phyloP scores from a whole-genome alignment of 1,140 invertebrate genomes.

The Papilio dardanus region DNA sequence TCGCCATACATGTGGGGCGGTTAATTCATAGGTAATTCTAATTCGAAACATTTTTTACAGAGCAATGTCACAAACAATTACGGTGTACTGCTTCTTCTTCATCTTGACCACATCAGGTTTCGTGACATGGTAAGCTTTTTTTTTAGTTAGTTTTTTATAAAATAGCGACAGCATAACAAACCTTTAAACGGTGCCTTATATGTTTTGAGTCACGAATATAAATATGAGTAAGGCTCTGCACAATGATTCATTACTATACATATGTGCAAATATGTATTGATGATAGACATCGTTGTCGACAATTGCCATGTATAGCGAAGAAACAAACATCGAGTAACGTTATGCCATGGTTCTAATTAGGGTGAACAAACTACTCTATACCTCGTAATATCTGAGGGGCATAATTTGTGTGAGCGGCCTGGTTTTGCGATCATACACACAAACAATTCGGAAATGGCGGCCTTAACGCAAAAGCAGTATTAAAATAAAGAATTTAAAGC shows the following conservation, averaged over 20 bases:
- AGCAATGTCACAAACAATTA: conserved; percentile 52
- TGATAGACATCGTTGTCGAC: background rate
- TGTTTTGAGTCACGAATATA: background rate
- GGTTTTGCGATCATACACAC: too few species aligned
- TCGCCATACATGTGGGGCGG: too few species aligned
- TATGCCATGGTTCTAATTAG: too few species aligned
- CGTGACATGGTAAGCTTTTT: conserved; percentile 63
- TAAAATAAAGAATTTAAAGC: too few species aligned
- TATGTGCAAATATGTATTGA: background rate
- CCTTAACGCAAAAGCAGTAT: too few species aligned
- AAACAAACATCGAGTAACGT: background rate
- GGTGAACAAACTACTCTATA: too few species aligned
- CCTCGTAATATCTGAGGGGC: too few species aligned
- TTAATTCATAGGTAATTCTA: background rate
- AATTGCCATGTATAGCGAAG: background rate
- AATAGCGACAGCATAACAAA: background rate
- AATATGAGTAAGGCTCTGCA: background rate
- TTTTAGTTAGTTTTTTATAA: conserved; percentile 5
- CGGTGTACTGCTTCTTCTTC: conserved; percentile 47
- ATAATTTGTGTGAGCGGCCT: too few species aligned
- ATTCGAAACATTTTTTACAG: conserved; percentile 53
- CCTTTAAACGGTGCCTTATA: background rate
- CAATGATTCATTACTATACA: background rate
- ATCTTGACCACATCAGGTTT: conserved; percentile 50
- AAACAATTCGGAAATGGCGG: too few species aligned